Evolutionary conservation across 2,888 invertebrate species (phyloP).

Genomic region (Pilophorus perplexus): DNA sequence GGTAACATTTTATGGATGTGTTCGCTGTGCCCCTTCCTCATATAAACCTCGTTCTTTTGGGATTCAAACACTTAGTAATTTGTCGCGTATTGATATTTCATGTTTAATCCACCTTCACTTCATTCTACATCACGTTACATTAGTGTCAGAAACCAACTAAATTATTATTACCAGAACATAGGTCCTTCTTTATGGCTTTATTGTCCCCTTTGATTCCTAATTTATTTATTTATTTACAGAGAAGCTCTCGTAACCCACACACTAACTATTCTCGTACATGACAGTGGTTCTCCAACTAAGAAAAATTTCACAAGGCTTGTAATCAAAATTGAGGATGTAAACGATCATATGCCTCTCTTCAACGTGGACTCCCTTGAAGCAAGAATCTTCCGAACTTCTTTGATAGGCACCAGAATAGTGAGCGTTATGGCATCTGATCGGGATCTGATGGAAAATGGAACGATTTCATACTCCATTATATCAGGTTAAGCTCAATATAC

Average conservation of each 20-base stretch:
- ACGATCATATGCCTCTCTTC: constrained; percentile 86
- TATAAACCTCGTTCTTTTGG: too few species aligned
- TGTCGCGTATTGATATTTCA: too few species aligned
- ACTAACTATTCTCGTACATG: constrained; percentile 82
- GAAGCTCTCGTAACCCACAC: constrained; percentile 78
- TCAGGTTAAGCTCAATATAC: too few species aligned
- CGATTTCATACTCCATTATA: constrained; percentile 76
- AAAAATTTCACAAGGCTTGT: constrained; percentile 77
- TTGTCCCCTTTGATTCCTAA: too few species aligned
- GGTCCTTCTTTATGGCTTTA: too few species aligned
- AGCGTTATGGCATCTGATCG: constrained; percentile 73
- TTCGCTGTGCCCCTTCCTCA: too few species aligned
- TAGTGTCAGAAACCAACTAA: too few species aligned
- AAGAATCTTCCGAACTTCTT: constrained; percentile 70
- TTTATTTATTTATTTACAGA: constrained; percentile 52
- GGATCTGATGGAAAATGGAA: constrained; percentile 77
- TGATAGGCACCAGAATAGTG: constrained; percentile 70
- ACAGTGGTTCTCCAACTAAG: constrained; percentile 81
- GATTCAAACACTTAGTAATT: too few species aligned
- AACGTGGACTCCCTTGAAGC: constrained; percentile 74
- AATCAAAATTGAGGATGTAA: constrained; percentile 78
- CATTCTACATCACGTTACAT: too few species aligned
- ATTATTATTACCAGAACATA: too few species aligned
- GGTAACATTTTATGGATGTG: too few species aligned
- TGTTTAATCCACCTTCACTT: too few species aligned